Evolutionary conservation across 35 echinoderm and acorn worm genomes (phyloP).

Genomic region (Ptychodera flava): DNA sequence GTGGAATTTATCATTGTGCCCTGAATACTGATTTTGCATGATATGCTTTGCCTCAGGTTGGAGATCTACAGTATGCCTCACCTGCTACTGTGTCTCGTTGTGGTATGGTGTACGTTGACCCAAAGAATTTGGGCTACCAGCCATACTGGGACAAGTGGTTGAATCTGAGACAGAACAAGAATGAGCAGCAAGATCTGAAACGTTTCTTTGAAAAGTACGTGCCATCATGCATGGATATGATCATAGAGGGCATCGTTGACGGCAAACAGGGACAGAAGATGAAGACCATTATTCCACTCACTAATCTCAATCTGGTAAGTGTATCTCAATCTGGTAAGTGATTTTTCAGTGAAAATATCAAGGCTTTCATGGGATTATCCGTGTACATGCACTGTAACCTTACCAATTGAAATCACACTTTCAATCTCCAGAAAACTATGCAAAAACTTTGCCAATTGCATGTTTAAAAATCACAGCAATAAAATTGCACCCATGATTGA

Average conservation of each 20-base stretch:
- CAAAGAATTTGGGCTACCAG: conserved; percentile 93
- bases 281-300: conserved; percentile 93
- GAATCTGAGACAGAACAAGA: conserved; percentile 55
- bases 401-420: too few relatives aligned
- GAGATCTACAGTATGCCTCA: conserved; percentile 95
- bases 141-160: conserved; percentile 98
- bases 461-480: too few relatives aligned
- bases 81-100: conserved; percentile 96
- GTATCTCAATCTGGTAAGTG: too few relatives aligned
- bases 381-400: too few relatives aligned
- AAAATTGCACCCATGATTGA: too few relatives aligned
- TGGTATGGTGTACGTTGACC: conserved; percentile 98
- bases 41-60: conserved; percentile 45
- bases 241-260: conserved; percentile 87
- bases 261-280: conserved; percentile 94
- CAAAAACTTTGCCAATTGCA: too few relatives aligned
- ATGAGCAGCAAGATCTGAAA: conserved; percentile 66
- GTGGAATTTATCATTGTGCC: too few relatives aligned
- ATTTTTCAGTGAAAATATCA: too few relatives aligned
- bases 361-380: too few relatives aligned
- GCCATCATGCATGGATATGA: conserved; percentile 77
- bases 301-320: conserved; percentile 93
- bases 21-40: too few relatives aligned
- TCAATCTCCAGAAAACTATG: too few relatives aligned
- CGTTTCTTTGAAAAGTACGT: conserved; percentile 95